Percentiles rank a stretch among this genome's conserved stretches.
phyloP scores from a whole-genome alignment of 1,140 invertebrate genomes.

The Microplitis mediator region DNA sequence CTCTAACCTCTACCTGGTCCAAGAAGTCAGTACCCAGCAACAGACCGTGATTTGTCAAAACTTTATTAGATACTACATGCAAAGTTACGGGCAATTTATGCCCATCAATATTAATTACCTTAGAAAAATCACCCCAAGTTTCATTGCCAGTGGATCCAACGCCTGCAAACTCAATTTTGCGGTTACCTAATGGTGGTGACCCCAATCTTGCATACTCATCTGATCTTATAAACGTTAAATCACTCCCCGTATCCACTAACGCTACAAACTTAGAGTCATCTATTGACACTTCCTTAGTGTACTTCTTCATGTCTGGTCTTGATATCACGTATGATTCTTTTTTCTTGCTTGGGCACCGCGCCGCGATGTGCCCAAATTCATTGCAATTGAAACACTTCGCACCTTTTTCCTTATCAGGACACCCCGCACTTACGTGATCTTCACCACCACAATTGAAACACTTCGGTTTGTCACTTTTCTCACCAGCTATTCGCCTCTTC shows the following conservation, averaged over 20 bases:
- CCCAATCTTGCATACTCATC: slow-evolving; percentile 22
- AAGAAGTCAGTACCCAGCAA: slow-evolving; percentile 20
- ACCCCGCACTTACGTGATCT: slow-evolving; percentile 14
- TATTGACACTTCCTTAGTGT: background rate
- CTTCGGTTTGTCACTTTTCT: slow-evolving; percentile 1
- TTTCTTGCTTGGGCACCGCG: background rate
- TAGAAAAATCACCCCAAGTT: slow-evolving; percentile 13
- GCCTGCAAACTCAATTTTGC: slow-evolving; percentile 16
- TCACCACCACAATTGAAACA: slow-evolving; percentile 27
- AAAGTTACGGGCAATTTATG: slow-evolving; percentile 5
- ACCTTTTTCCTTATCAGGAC: slow-evolving; percentile 20
- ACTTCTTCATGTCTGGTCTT: background rate
- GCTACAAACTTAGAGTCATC: slow-evolving; percentile 11
- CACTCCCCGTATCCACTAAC: slow-evolving; percentile 20
- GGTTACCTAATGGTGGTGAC: slow-evolving; percentile 10
- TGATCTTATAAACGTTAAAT: slow-evolving; percentile 23
- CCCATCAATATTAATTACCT: slow-evolving; percentile 7
- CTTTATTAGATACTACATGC: slow-evolving; percentile 12
- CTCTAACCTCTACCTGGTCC: background rate
- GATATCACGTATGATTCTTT: background rate
- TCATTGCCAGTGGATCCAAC: slow-evolving; percentile 12
- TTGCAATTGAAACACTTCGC: slow-evolving; percentile 3
- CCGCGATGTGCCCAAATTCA: background rate
- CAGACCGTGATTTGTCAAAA: slow-evolving; percentile 8
- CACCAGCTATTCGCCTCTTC: background rate